phyloP scores from a whole-genome alignment of 2,797 vertebrate genomes.

The Harpagifer antarcticus region DNA sequence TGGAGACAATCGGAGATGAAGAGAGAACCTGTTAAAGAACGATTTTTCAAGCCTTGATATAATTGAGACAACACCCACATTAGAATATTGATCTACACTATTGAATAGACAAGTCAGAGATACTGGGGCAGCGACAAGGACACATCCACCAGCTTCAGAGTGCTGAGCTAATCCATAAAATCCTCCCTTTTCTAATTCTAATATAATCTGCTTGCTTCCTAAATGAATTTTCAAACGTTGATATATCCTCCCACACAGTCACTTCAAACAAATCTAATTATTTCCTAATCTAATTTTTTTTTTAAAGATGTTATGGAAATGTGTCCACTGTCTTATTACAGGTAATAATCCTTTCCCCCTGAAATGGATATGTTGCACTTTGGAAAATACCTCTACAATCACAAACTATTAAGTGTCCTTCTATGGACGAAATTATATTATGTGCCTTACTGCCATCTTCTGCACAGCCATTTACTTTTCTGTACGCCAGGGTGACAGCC shows the following conservation, averaged over 20 bases:
- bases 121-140: constrained; percentile 35
- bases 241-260: not conserved
- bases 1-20: constrained; percentile 18
- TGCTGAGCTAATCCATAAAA: not conserved
- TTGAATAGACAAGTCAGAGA: constrained; percentile 37
- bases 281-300: constrained; percentile 6
- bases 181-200: not conserved
- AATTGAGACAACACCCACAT: constrained; percentile 47
- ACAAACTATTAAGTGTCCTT: constrained; percentile 57
- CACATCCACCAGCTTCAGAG: constrained; percentile 4
- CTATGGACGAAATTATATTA: constrained; percentile 56
- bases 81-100: constrained; percentile 48
- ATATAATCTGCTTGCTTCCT: constrained; percentile 13
- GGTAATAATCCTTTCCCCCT: constrained; percentile 25
- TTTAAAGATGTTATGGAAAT: constrained; percentile 2
- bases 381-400: constrained; percentile 51
- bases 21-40: constrained; percentile 23
- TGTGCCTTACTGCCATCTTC: constrained; percentile 38
- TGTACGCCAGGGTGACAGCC: constrained; percentile 74
- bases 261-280: constrained; percentile 32
- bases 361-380: constrained; percentile 39
- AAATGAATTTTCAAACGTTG: constrained; percentile 7
- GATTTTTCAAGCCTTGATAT: constrained; percentile 32
- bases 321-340: constrained; percentile 19
- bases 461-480: constrained; percentile 47